phyloP scores from a whole-genome alignment of 2,888 invertebrate species.

The Torymus aiolomorphi region DNA sequence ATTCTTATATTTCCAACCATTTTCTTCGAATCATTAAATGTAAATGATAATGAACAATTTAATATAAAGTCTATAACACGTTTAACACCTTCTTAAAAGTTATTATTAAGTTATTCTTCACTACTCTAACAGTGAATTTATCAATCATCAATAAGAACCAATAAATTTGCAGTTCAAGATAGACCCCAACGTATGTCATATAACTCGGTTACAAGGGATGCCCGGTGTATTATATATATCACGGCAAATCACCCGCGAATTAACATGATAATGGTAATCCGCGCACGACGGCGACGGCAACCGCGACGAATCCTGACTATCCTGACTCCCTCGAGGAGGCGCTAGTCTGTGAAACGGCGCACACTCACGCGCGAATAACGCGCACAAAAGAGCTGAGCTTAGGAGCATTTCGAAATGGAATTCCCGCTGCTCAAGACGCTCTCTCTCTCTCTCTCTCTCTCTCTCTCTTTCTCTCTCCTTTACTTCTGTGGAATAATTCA shows the following conservation, averaged over 20 bases:
- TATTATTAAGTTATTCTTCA: too few relatives aligned
- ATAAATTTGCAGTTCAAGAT: too few relatives aligned
- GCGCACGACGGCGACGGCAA: neutral
- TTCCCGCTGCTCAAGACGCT: slow-evolving; percentile 51
- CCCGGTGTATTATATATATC: neutral
- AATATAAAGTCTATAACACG: too few relatives aligned
- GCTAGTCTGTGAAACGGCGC: neutral
- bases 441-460: neutral
- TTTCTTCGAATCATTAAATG: too few relatives aligned
- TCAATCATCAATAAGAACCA: too few relatives aligned
- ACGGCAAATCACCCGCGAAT: slow-evolving; percentile 23
- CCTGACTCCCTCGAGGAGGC: too few relatives aligned
- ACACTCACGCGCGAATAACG: slow-evolving; percentile 48
- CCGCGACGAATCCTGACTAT: neutral
- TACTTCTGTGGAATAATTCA: slow-evolving; percentile 31
- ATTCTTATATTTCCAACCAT: too few relatives aligned
- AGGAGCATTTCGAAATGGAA: slow-evolving; percentile 61
- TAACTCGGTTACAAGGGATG: too few relatives aligned
- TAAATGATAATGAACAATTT: too few relatives aligned
- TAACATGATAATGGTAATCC: slow-evolving; percentile 40
- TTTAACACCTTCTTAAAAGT: too few relatives aligned
- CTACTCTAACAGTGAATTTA: too few relatives aligned
- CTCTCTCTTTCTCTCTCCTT: neutral
- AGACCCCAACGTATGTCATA: too few relatives aligned
- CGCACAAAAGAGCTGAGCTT: slow-evolving; percentile 52